Evolutionary conservation across 2,888 invertebrate species (phyloP), one percentile per base, ranked within the genome.

Genomic region (Amiota mariae): DNA sequence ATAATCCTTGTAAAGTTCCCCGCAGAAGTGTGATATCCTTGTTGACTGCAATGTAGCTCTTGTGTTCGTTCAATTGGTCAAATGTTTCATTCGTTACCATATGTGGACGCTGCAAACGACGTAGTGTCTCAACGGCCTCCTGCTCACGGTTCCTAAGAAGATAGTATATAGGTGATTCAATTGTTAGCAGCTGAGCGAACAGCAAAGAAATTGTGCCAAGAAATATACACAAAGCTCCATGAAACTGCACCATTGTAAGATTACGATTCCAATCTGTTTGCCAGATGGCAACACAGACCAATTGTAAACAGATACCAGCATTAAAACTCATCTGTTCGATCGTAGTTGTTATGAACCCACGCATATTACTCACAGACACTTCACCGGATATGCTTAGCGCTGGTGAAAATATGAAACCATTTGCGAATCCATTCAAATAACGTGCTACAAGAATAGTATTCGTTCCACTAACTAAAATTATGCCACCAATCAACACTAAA

Each of bases 361-460:
- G 82, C 66, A 81, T 74, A 13, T 71, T 72, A 8, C 77, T 79
- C 9, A 75, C 79, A 0, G 81, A 61, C 61, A 84, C 76, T 63
- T 87, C 88, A 6, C 87, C 87, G 3, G 79, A 77, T n/a, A 87
- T 73, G 0, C 82, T 75, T 13, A 88, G 72, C 4, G 83, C 76
- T 1, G 86, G 79, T 0, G 82, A 85, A n/a, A 86, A 79, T 0
- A 81, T 76, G n/a, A 87, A 72, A 3, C 87, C 87, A 73, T 84
- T 81, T 8, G 85, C 88, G 47, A 81, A 78, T 11, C 87, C 88
- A 75, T 87, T 82, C 10, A 87, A 46, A 36, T 87, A 87, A 20
- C 85, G 81, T n/a, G 80, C 79, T 2, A 78, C 74, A 77, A 73
- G 1, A 82, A 36, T 0, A n/a, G 78, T 71, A 12, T 72, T n/a